phyloP scores from a whole-genome alignment of 2,113 vertebrate species.

The Carettochelys insculpta region DNA sequence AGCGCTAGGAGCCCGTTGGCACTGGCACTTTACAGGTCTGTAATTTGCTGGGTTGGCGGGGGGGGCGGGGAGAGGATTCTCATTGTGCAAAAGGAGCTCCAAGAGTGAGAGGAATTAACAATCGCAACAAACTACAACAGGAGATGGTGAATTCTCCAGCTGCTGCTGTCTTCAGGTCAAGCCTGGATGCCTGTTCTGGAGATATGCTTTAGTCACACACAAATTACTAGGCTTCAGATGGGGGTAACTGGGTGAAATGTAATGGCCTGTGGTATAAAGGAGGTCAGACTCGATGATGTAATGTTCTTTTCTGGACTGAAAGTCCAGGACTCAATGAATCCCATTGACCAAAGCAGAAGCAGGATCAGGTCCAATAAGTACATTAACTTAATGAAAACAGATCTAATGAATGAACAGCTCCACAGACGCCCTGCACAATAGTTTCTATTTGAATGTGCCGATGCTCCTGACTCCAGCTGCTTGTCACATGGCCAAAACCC shows the following conservation, averaged over 20 bases:
- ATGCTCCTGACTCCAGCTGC: conserved; percentile 59
- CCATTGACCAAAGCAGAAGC: conserved; percentile 47
- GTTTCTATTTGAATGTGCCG: conserved; percentile 51
- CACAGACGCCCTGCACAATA: conserved; percentile 50
- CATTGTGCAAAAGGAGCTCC: too few relatives aligned
- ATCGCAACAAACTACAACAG: neutral
- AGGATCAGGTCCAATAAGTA: conserved; percentile 63
- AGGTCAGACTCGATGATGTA: conserved; percentile 47
- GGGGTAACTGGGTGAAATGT: neutral
- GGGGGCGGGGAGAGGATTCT: too few relatives aligned
- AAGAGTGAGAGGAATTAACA: neutral
- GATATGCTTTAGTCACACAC: neutral
- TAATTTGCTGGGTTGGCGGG: too few relatives aligned
- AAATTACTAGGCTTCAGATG: neutral
- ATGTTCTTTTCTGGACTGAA: conserved; percentile 16
- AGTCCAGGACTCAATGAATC: neutral
- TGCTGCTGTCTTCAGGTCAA: neutral
- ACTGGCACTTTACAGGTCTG: too few relatives aligned
- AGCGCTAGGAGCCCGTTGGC: too few relatives aligned
- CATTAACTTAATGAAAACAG: conserved; percentile 68
- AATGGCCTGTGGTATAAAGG: neutral
- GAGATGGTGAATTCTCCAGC: neutral
- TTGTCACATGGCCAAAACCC: conserved; percentile 11
- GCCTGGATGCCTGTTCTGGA: neutral
- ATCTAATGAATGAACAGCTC: conserved; percentile 69